phyloP scores from a whole-genome alignment of 1,140 invertebrate genomes.

The Trichoplusia ni region DNA sequence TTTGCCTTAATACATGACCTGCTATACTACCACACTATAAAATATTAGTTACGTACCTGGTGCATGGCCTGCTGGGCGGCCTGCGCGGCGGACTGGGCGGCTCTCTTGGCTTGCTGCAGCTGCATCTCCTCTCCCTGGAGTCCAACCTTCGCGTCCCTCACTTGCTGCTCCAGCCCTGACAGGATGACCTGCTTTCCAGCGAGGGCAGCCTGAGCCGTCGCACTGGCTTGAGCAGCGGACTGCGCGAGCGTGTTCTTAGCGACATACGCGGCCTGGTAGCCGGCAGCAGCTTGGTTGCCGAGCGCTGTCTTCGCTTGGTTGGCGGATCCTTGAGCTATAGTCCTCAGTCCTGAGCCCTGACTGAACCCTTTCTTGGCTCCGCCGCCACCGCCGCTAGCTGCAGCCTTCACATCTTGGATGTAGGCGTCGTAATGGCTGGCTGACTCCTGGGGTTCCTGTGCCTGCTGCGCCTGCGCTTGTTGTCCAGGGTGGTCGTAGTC shows the following conservation, averaged over 20 bases:
- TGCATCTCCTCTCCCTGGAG: conserved; percentile 85
- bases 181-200: conserved; percentile 86
- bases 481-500: conserved; percentile 63
- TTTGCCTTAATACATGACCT: no score
- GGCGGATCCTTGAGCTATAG: conserved; percentile 84
- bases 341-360: conserved; percentile 73
- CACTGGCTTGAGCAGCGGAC: conserved; percentile 85
- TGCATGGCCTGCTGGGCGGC: conserved; percentile 86
- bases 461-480: conserved; percentile 30
- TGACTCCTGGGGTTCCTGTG: conserved; percentile 61
- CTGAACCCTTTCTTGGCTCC: conserved; percentile 74
- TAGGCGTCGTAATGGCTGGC: conserved; percentile 75
- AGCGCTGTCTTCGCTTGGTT: conserved; percentile 87
- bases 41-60: conserved; percentile 84
- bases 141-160: conserved; percentile 84
- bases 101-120: conserved; percentile 85
- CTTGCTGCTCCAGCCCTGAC: conserved; percentile 85
- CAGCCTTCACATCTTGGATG: conserved; percentile 69
- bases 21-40: no score
- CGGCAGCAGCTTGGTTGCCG: conserved; percentile 85
- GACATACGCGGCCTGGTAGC: conserved; percentile 86
- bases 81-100: conserved; percentile 84
- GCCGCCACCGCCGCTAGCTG: conserved; percentile 48
- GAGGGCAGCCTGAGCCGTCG: conserved; percentile 86
- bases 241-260: conserved; percentile 88